Conservation (phyloP, 1,140 invertebrate genomes). For the Hestina assimilis region DNA sequence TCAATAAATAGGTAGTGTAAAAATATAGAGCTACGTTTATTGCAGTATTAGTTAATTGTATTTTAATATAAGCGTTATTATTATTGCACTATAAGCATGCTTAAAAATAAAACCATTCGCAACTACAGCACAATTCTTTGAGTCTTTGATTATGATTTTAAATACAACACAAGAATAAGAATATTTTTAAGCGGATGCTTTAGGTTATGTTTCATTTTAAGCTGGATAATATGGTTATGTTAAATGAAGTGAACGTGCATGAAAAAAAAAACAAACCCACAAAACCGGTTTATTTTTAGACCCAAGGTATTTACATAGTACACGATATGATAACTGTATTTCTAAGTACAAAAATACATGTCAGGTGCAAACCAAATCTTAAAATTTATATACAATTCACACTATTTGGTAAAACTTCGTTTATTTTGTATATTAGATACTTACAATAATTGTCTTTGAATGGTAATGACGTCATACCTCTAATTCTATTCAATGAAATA, state of each 20-base stretch:
- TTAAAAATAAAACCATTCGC: constrained; percentile 4
- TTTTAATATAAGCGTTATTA: constrained; percentile 1
- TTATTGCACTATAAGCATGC: constrained; percentile 7
- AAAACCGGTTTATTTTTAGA: not conserved
- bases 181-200: not conserved
- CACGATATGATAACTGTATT: too few species aligned
- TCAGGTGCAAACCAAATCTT: not conserved
- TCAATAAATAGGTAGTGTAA: too few species aligned
- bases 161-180: not conserved
- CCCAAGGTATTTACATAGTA: too few species aligned
- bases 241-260: constrained; percentile 37
- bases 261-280: constrained; percentile 18
- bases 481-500: constrained; percentile 5
- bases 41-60: not conserved
- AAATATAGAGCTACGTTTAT: not conserved
- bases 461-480: constrained; percentile 7
- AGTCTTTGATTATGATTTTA: not conserved
- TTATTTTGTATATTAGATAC: not conserved
- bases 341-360: too few species aligned
- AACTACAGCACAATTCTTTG: constrained; percentile 2
- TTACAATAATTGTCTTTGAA: not conserved
- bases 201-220: not conserved
- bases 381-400: not conserved
- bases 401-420: not conserved
- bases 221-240: constrained; percentile 24